A percentile compares a stretch with the other conserved stretches of the same genome.
Conservation (phyloP, 2,113 vertebrate genomes). For the Riparia riparia region DNA sequence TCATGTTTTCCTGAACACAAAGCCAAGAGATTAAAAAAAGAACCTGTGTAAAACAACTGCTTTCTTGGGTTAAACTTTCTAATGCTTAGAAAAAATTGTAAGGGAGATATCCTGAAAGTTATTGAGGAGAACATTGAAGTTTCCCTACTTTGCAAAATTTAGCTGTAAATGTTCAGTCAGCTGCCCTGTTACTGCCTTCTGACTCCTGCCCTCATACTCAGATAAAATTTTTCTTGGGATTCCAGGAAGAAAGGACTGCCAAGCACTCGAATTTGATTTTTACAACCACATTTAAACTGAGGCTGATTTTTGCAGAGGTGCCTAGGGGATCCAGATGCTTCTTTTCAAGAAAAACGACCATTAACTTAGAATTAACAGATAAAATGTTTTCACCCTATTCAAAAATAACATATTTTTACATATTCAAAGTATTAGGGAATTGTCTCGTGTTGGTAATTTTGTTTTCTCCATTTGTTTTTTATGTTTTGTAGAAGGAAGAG, state of each 20-base stretch:
- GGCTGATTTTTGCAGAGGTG: not conserved
- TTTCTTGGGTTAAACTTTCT: not conserved
- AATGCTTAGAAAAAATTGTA: conserved; percentile 14
- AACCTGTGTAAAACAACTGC: not conserved
- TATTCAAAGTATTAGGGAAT: not conserved
- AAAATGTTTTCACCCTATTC: not conserved
- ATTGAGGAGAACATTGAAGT: not conserved
- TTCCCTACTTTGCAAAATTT: conserved; percentile 8
- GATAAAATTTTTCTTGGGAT: conserved; percentile 5
- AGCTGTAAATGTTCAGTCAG: not conserved
- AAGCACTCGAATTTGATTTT: not conserved
- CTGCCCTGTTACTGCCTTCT: not conserved
- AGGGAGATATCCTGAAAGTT: not conserved
- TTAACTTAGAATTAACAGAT: not conserved
- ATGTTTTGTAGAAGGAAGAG: not conserved
- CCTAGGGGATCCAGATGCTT: not conserved
- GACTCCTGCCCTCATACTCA: conserved; percentile 8
- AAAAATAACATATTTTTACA: not conserved
- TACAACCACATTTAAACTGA: not conserved
- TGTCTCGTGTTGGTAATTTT: not conserved
- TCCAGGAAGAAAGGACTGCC: not conserved
- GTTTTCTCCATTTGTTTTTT: not conserved
- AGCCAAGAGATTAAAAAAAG: not conserved
- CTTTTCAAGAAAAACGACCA: not conserved
- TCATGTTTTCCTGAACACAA: conserved; percentile 12